Percentiles rank a stretch among this genome's conserved stretches.
Evolutionary conservation across 37 sponge, comb jelly and placozoan species (phyloP).

Genomic region (Eunapius fragilis): DNA sequence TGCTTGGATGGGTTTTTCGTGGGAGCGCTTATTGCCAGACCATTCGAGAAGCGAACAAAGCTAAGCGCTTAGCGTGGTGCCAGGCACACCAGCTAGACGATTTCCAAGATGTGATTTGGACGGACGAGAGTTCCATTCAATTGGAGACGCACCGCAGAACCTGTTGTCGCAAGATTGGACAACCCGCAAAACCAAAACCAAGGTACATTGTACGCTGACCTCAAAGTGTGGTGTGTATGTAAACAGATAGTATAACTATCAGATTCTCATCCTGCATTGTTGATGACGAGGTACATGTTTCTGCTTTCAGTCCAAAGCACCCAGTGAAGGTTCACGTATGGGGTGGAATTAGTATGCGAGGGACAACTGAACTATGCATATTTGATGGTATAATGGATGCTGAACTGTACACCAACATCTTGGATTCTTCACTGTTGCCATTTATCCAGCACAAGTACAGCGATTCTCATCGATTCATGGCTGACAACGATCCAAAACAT

Average conservation of each 20-base stretch:
- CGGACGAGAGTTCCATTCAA: conserved; percentile 34
- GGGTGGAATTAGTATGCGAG: conserved; percentile 39
- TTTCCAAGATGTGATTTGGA: conserved; percentile 39
- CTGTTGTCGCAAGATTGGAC: conserved; percentile 18
- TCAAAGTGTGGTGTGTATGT: too few relatives aligned
- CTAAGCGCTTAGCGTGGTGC: conserved; percentile 5
- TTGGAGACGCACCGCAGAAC: conserved; percentile 34
- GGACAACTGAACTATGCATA: conserved; percentile 21
- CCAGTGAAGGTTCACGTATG: conserved; percentile 56
- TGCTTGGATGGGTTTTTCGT: conserved; percentile 38
- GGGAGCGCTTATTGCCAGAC: conserved; percentile 41
- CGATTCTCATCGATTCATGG: conserved; percentile 30
- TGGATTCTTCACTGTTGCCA: conserved; percentile 22
- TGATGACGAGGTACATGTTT: not conserved
- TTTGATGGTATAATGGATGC: conserved; percentile 49
- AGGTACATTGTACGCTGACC: not conserved
- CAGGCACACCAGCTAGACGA: conserved; percentile 3
- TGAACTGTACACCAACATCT: conserved; percentile 8
- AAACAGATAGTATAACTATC: too few relatives aligned
- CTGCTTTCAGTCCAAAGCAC: conserved; percentile 23
- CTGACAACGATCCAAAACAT: conserved; percentile 41
- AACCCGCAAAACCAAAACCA: conserved; percentile 23
- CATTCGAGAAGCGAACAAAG: conserved; percentile 25
- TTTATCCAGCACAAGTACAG: conserved; percentile 15
- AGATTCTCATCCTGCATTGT: too few relatives aligned